phyloP scores from a whole-genome alignment of 2,113 vertebrate genomes.

The Python bivittatus region DNA sequence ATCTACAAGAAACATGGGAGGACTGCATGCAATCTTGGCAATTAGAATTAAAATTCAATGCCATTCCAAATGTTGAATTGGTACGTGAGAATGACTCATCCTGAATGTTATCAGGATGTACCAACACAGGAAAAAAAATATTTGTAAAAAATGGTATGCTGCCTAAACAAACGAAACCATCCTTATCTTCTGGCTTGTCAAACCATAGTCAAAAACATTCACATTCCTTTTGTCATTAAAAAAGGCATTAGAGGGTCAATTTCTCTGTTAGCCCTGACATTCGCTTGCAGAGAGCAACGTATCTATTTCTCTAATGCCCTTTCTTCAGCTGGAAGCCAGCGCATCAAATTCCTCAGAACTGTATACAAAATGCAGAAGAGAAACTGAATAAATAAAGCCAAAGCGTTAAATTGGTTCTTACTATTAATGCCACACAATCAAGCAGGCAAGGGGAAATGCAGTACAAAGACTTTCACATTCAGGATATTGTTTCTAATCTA shows the following conservation, averaged over 20 bases:
- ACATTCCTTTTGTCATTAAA: neutral
- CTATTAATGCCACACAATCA: conserved; percentile 30
- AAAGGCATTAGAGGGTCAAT: neutral
- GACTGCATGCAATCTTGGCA: neutral
- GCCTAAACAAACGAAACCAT: neutral
- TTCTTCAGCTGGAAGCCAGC: neutral
- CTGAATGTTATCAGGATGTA: neutral
- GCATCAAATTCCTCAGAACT: conserved; percentile 10
- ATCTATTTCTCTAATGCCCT: neutral
- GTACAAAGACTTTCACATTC: conserved; percentile 17
- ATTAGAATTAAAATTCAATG: neutral
- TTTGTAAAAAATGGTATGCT: neutral
- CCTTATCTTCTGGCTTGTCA: neutral
- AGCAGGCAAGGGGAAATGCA: conserved; percentile 22
- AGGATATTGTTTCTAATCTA: conserved; percentile 27
- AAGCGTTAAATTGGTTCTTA: conserved; percentile 30
- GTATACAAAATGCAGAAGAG: neutral
- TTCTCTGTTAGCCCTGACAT: neutral
- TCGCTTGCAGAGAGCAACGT: neutral
- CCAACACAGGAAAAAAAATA: neutral
- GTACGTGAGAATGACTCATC: neutral
- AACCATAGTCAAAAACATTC: neutral
- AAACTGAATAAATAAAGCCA: conserved; percentile 27
- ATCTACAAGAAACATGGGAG: neutral
- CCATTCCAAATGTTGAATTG: neutral